Evolutionary conservation across 92 coral and sea anemone genomes (phyloP), one percentile per base, ranked within the genome.

Genomic region (Galaxea fascicularis): DNA sequence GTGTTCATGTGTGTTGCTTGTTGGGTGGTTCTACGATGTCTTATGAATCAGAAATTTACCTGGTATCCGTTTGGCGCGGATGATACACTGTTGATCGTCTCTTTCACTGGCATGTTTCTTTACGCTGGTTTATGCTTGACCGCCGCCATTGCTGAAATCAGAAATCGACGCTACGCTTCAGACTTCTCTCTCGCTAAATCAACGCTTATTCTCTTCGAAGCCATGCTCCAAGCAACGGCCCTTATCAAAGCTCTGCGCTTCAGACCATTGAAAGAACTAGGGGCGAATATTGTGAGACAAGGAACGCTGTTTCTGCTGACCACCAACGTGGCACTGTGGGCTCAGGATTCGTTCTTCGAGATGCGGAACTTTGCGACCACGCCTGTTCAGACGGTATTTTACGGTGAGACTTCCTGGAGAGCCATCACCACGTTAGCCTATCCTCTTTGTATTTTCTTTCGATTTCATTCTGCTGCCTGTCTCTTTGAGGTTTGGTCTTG

Each of bases 61-160:
- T 94, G 99, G 99, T 96, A 95, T 73, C 92, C 98, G 7, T 94
- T 95, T 30, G 97, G 95, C 24, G 94, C 99, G 8, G 93, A 95
- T 83, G 99, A 96, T 59, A 93, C 98, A 17, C 77, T 96, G 27
- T 56, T 96, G 0, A 88, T 96, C 16, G 94, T 94, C 1, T 92
- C 99, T 11, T 93, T 96, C 65, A 94, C 95, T 20, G 95, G 98
- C 20, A 90, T 95, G 72, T 92, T 96, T 83, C 90, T 96, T 21
- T 93, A 95, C 76, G 93, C 95, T 20, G 99, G 99, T 7, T 91
- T 96, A 10, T 91, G 97, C 66, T 91, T 96, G 15, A 96, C 99
- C 0, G 98, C 99, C 11, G 94, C 98, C 10, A 96, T 96, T 62
- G 99, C 99, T 6, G 98, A 94, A 73, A 91, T 91, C 91, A 87